Conservation (phyloP, 2,888 invertebrate genomes). For the Luffia ferchaultella region DNA sequence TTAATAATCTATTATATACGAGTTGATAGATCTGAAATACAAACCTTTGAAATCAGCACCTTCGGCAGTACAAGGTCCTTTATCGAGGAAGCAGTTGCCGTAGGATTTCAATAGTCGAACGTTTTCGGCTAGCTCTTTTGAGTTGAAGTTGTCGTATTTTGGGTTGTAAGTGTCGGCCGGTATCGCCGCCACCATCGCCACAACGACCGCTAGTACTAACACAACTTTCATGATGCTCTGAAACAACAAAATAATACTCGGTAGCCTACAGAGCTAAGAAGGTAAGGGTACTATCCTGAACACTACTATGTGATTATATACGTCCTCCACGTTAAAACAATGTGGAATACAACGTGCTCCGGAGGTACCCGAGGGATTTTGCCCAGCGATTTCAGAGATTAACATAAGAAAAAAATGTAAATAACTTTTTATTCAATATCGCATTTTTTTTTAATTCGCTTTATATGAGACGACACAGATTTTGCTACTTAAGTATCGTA, state of each 20-base stretch:
- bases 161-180: conserved; percentile 59
- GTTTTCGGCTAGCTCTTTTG: conserved; percentile 70
- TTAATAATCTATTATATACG: neutral
- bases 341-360: too few species aligned
- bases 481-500: too few species aligned
- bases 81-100: conserved; percentile 71
- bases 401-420: too few species aligned
- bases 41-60: conserved; percentile 75
- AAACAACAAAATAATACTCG: too few species aligned
- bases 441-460: too few species aligned
- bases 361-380: too few species aligned
- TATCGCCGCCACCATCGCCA: conserved; percentile 36
- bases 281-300: neutral
- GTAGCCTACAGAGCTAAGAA: conserved; percentile 10
- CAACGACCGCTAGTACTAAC: conserved; percentile 19
- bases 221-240: conserved; percentile 29
- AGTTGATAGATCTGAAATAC: conserved; percentile 19
- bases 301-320: too few species aligned
- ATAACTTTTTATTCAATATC: too few species aligned
- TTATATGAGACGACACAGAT: too few species aligned
- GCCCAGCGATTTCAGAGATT: too few species aligned
- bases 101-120: conserved; percentile 72
- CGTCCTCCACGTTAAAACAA: too few species aligned
- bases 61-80: conserved; percentile 74
- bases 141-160: conserved; percentile 74